Evolutionary conservation across 2,113 vertebrate species (phyloP), one percentile per base, ranked within the genome.

Genomic region (Mobula hypostoma): DNA sequence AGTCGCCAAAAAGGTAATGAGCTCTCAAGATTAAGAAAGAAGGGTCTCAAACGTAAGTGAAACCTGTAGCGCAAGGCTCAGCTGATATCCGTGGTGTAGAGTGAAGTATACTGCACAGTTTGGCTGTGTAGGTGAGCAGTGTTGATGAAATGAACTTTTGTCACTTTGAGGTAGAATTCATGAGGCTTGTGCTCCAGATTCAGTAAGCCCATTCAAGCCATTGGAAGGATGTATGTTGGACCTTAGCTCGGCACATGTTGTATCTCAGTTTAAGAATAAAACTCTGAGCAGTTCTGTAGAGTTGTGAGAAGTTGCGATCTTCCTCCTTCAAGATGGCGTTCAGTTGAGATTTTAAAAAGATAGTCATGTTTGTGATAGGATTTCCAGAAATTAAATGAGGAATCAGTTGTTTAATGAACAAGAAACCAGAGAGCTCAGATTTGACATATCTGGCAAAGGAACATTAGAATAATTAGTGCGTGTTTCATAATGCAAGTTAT

Each of bases 1-100:
- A 95, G 40, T 0, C 97, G 96, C 95, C 98, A 99, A 95, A 97
- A 96, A 97, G 98, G 98, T 99, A 97, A 21, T 11, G n/a, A 66
- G 56, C 5, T 88, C 29, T 32, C 61, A 29, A 72, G 17, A 17
- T 32, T 88, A 32, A 88, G 58, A n/a, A 27, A 32, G 19, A 93
- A 93, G 14, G 4, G 24, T 48, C 70, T 76, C 70, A 93, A 88
- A 72, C 66, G 40, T 27, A 74, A 15, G 17, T 19, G 36, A 72
- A 93, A 72, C 21, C 24, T 74, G 6, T 76, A 40, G 40, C 70
- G 74, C 91, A 68, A 36, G 90, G 40, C 9, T 93, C 15, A 21
- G 24, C 5, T 76, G 70, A 8, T 56, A 40, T 11, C 24, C 56
- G 14, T 70, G 15, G 17, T 4, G 24, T 80, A 12, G 63, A 66